Evolutionary conservation across 2,113 vertebrate species (phyloP).

Genomic region (Vimba vimba): DNA sequence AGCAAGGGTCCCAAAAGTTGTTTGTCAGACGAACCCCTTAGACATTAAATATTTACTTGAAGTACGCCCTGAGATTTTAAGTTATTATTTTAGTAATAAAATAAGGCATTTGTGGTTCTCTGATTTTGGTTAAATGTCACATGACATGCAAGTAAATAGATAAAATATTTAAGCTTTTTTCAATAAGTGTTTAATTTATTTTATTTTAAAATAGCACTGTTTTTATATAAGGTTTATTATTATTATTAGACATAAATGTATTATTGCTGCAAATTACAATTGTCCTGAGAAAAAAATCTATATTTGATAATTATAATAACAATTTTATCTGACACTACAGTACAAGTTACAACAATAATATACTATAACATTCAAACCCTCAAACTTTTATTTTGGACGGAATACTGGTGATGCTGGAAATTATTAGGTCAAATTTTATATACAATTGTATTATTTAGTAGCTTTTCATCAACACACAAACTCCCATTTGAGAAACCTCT

Average conservation of each 20-base stretch:
- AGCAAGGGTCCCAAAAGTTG: no score
- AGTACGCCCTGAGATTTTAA: background rate
- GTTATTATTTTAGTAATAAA: background rate
- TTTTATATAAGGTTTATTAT: background rate
- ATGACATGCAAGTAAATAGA: background rate
- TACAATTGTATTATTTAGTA: background rate
- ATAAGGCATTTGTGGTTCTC: background rate
- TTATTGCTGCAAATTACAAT: background rate
- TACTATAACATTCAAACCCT: background rate
- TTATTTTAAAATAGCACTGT: background rate
- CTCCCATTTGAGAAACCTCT: no score
- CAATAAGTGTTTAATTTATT: background rate
- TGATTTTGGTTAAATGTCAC: background rate
- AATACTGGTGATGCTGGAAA: background rate
- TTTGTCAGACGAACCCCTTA: no score
- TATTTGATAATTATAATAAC: background rate
- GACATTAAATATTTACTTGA: background rate
- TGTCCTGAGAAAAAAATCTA: no score
- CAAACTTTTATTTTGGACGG: background rate
- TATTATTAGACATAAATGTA: background rate
- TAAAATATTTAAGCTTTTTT: background rate
- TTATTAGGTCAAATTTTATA: background rate
- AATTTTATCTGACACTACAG: background rate
- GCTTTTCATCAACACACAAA: background rate
- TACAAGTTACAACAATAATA: background rate